phyloP scores from a whole-genome alignment of 2,797 vertebrate genomes.

The Cichlasoma orientale region DNA sequence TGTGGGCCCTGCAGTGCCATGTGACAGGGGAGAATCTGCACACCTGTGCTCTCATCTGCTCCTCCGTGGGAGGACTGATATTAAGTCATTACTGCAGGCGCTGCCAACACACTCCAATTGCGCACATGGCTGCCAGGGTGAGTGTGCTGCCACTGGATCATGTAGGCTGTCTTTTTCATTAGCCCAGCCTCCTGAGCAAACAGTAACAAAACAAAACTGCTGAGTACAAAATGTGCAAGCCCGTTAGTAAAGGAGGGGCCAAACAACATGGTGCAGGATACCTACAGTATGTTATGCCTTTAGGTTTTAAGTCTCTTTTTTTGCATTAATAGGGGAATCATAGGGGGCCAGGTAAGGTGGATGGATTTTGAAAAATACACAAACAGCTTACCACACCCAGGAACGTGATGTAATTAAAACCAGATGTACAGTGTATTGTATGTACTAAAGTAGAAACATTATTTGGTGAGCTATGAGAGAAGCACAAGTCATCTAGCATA shows the following conservation, averaged over 20 bases:
- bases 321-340: background rate
- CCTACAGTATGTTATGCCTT: background rate
- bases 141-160: conserved; percentile 52
- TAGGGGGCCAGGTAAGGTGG: background rate
- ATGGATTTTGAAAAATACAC: background rate
- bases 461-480: background rate
- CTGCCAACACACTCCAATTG: conserved; percentile 50
- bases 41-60: conserved; percentile 79
- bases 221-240: conserved; percentile 15
- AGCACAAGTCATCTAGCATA: conserved; percentile 1
- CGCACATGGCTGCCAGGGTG: conserved; percentile 47
- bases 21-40: conserved; percentile 66
- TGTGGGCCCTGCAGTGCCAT: conserved; percentile 57
- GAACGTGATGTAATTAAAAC: background rate
- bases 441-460: background rate
- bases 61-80: conserved; percentile 68
- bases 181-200: conserved; percentile 35
- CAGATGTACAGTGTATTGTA: background rate
- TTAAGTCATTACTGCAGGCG: conserved; percentile 72
- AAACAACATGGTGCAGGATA: background rate
- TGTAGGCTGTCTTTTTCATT: conserved; percentile 46
- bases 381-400: conserved; percentile 22
- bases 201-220: conserved; percentile 58
- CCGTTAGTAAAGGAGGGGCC: conserved; percentile 14
- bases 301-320: background rate